Base-by-base conservation (phyloP, 2,888 invertebrate genomes). In the Cylindroiulus punctatus region DNA sequence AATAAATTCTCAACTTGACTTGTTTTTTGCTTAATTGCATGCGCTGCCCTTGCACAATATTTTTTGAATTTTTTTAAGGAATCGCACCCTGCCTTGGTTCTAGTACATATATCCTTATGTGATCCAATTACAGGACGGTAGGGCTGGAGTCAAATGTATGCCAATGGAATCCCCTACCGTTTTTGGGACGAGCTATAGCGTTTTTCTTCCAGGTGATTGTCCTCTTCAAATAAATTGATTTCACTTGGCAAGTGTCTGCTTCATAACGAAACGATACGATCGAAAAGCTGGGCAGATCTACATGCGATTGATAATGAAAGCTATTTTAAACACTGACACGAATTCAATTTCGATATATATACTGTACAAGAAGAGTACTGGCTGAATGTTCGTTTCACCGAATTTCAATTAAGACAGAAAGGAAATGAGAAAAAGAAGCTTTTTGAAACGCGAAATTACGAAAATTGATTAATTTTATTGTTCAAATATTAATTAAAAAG, bases 181-280 rank as follows among this genome's bases (percentile, higher is more conserved):
- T 76, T 76, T 76, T 32, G 76, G 76, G 76, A 76, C 76, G 76
- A 76, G 30, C 30, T 17, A 32, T 76, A 32, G 76, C 30, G n/a
- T 12, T n/a, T 19, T 32, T 4, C 30, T 76, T 76, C 30, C 76
- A 17, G 76, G 76, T 76, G 76, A 76, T 76, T 76, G 76, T 76
- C 76, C 76, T 76, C 76, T 76, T 32, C 76, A 76, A 76, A 76
- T 30, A 76, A 76, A 76, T 30, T 76, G 76, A 65, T 76, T 76
- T 76, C 76, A 76, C 76, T 76, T 76, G 14, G 30, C 30, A 2
- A 76, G 76, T 30, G 52, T 52, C 52, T 52, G 52, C 52, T 52
- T 52, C 52, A n/a, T 52, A 3, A 76, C 17, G 76, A 76, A 76
- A 76, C 30, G 76, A 76, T 76, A 76, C 76, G 30, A 76, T 76